A percentile compares a stretch with the other conserved stretches of the same genome.
Evolutionary conservation across 2,113 vertebrate genomes (phyloP).

Genomic region (Notarius lentiginosus): DNA sequence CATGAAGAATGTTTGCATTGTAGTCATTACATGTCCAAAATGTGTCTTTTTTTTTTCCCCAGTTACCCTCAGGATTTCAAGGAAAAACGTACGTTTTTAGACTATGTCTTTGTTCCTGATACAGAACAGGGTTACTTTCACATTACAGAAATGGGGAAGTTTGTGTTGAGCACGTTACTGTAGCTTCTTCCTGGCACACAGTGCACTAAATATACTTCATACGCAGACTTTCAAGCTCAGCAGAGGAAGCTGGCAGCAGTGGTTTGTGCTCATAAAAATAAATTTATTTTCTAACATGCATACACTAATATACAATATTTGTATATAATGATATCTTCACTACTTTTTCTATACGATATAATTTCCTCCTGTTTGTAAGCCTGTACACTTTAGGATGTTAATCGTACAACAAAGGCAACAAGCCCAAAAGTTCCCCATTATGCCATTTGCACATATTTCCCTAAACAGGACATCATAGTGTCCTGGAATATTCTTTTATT

Average conservation of each 20-base stretch:
- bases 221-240: neutral
- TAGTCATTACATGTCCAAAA: constrained; percentile 11
- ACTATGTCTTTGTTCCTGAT: constrained; percentile 1
- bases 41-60: constrained; percentile 53
- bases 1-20: neutral
- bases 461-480: constrained; percentile 27
- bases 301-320: no score
- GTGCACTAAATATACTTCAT: neutral
- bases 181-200: neutral
- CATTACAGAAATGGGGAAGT: constrained; percentile 12
- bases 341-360: neutral
- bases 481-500: constrained; percentile 18
- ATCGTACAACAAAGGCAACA: neutral
- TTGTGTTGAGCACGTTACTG: neutral
- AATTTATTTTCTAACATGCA: neutral
- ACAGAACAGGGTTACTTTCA: neutral
- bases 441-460: constrained; percentile 33
- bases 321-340: neutral
- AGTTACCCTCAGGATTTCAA: constrained; percentile 84
- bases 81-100: constrained; percentile 80
- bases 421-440: neutral
- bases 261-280: constrained; percentile 1
- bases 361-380: neutral
- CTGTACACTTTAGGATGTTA: neutral
- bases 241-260: neutral